These are phyloP conservation scores for Champsocephalus esox DNA, from an alignment of 2,797 vertebrate genomes.

Conservation along the genomic window DNA sequence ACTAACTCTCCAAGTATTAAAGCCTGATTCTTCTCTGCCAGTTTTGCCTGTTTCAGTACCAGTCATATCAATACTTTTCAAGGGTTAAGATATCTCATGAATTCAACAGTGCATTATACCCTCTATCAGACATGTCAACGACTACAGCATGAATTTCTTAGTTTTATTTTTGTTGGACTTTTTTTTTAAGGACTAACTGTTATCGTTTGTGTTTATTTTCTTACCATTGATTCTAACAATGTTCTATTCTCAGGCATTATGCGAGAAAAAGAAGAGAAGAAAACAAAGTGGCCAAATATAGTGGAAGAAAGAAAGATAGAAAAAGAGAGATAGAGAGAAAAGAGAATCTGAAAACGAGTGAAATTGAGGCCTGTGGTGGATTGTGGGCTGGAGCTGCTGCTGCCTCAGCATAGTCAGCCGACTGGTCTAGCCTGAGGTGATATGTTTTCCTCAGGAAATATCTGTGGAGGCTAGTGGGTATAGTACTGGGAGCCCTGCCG, in stretches of 20 bases:
- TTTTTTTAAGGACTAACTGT: conserved; percentile 43
- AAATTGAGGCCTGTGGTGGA: conserved; percentile 79
- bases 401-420: conserved; percentile 80
- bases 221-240: background rate
- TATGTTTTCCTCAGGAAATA: conserved; percentile 88
- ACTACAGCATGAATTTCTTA: conserved; percentile 30
- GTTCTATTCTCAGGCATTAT: conserved; percentile 8
- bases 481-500: conserved; percentile 72
- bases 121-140: conserved; percentile 23
- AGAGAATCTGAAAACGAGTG: conserved; percentile 44
- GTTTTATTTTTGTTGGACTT: conserved; percentile 31
- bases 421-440: conserved; percentile 79
- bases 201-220: conserved; percentile 59
- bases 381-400: conserved; percentile 79
- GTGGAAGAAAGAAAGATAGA: conserved; percentile 20
- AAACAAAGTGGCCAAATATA: conserved; percentile 9
- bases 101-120: conserved; percentile 7
- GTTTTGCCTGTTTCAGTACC: conserved; percentile 36
- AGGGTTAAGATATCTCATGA: conserved; percentile 3
- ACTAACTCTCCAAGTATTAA: background rate
- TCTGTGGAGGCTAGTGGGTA: conserved; percentile 80
- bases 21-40: background rate
- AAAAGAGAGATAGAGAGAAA: conserved; percentile 22
- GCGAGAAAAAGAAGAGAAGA: conserved; percentile 9
- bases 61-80: background rate